Base-by-base conservation (phyloP, 2,113 vertebrate species). In the Labeo catla region DNA sequence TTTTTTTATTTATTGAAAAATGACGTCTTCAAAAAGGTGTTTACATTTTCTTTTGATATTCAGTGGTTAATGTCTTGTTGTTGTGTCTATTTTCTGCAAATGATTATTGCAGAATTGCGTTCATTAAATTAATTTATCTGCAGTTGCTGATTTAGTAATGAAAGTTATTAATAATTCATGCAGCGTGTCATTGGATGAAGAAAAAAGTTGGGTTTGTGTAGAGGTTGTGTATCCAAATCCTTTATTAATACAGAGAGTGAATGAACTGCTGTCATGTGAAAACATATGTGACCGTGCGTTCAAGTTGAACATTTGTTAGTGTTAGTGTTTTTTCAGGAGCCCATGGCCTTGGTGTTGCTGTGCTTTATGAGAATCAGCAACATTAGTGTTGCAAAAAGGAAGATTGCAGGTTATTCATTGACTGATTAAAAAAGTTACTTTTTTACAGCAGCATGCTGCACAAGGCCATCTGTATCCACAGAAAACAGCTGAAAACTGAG, bases 391-490 rank as follows among this genome's bases (percentile, higher is more conserved):
- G 34, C 66, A 70, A 39, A 70, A 39, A 70, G 52, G 15, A 70
- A 45, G 63, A 57, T 2, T 52, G 13, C 52, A n/a, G 6, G 50
- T 43, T 39, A 74, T 36, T 23, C 70, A 43, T 23, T 23, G 8
- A 28, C 45, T 10, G 66, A 63, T 72, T 49, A 52, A 61, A 63
- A 39, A 47, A 52, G 34, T 11, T 74, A 61, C 39, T 4, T 65
- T 76, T 12, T 54, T 52, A 54, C 68, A 83, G 52, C 12, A 34
- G 45, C 72, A 19, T 66, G 70, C 49, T 43, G 45, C 54, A 82
- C 70, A 76, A 86, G 85, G 85, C 49, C 85, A 86, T 59, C 47
- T 23, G 73, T 28, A n/a, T 11, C 39, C 28, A 82, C 47, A 82
- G n/a, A 65, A 36, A 43, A 19, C 1, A 16, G 68, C 39, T 47